phyloP scores from a whole-genome alignment of 2,113 vertebrate species.

The Cichladusa arquata region DNA sequence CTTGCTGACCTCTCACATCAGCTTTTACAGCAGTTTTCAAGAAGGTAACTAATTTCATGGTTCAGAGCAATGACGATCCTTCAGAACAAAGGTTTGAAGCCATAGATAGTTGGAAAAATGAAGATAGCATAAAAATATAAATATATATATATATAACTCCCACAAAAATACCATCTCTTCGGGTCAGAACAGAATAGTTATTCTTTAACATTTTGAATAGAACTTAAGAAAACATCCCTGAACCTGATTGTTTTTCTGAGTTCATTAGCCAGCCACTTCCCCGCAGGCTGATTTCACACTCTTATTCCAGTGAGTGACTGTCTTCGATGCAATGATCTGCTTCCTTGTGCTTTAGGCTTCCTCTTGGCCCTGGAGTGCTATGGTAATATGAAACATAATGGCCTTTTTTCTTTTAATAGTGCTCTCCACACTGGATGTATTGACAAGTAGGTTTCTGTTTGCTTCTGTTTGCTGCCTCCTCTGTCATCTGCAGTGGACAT shows the following conservation, averaged over 20 bases:
- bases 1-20: background rate
- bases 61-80: slow-evolving; percentile 10
- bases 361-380: slow-evolving; percentile 2
- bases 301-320: background rate
- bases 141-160: background rate
- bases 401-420: background rate
- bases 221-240: slow-evolving; percentile 30
- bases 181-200: background rate
- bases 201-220: background rate
- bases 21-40: slow-evolving; percentile 42
- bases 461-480: background rate
- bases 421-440: background rate
- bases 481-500: background rate
- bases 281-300: background rate
- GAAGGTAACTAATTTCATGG: slow-evolving; percentile 13
- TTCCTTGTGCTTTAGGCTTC: slow-evolving; percentile 37
- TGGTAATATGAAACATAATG: slow-evolving; percentile 22
- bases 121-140: slow-evolving; percentile 7
- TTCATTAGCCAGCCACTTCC: background rate
- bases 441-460: background rate
- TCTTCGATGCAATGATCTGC: background rate
- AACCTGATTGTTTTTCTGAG: slow-evolving; percentile 3
- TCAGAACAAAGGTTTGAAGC: slow-evolving; percentile 12
- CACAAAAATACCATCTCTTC: slow-evolving; percentile 31
- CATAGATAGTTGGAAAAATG: slow-evolving; percentile 12